These are phyloP conservation scores for Mythimna pallens DNA, from an alignment of 2,888 invertebrate species.

Conservation along the genomic window DNA sequence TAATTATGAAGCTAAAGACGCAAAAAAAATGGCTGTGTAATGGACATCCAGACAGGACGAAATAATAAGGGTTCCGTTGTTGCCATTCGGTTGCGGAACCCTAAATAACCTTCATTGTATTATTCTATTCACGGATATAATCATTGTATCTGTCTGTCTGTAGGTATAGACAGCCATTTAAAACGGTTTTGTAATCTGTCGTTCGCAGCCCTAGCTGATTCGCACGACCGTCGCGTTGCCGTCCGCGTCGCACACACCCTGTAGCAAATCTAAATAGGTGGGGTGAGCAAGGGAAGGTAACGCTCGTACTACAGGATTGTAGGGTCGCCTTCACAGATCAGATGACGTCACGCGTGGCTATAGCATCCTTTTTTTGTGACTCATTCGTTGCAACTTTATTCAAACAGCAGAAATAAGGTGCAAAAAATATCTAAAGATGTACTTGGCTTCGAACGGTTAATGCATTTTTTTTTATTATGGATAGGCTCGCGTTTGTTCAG, in stretches of 20 bases:
- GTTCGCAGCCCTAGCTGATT: slow-evolving; percentile 22
- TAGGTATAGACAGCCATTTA: slow-evolving; percentile 3
- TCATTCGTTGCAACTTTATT: neutral
- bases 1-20: neutral
- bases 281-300: neutral
- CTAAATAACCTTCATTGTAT: slow-evolving; percentile 6
- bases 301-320: neutral
- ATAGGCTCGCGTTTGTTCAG: no score
- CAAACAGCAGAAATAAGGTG: neutral
- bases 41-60: neutral
- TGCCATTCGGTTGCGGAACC: neutral
- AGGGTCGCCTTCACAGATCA: neutral
- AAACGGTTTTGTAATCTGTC: slow-evolving; percentile 45
- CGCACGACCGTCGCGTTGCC: neutral
- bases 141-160: neutral
- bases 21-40: neutral
- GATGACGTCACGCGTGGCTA: slow-evolving; percentile 4
- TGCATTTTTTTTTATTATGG: no score
- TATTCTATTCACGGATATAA: neutral
- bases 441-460: no score
- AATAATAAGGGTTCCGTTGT: neutral
- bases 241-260: slow-evolving; percentile 16
- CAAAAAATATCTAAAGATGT: no score
- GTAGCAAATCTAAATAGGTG: slow-evolving; percentile 19
- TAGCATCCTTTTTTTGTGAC: no score